phyloP scores from a whole-genome alignment of 2,888 invertebrate species.

The Oligia strigilis region DNA sequence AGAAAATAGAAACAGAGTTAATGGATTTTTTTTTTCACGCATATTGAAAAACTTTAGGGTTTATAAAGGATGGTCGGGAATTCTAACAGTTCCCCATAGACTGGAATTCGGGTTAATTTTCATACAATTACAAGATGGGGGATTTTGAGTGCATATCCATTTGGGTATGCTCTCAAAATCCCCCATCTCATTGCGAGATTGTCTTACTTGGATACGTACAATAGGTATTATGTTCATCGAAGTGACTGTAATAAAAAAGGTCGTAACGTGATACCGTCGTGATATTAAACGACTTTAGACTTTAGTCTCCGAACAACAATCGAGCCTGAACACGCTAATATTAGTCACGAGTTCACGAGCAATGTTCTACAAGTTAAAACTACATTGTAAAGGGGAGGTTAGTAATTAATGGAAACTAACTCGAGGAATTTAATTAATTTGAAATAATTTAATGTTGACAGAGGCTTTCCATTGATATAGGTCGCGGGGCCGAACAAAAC shows the following conservation, averaged over 20 bases:
- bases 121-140: too few relatives aligned
- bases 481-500: slow-evolving; percentile 58
- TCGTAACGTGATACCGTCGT: background rate
- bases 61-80: background rate
- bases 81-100: slow-evolving; percentile 4
- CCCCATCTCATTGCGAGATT: background rate
- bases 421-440: slow-evolving; percentile 73
- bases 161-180: background rate
- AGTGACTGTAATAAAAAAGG: background rate
- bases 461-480: slow-evolving; percentile 65
- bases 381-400: slow-evolving; percentile 33
- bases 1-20: background rate
- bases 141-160: too few relatives aligned
- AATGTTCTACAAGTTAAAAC: slow-evolving; percentile 40
- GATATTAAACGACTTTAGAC: slow-evolving; percentile 1
- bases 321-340: background rate
- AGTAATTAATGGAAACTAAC: slow-evolving; percentile 66
- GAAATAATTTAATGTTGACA: slow-evolving; percentile 73
- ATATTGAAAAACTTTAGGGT: slow-evolving; percentile 26
- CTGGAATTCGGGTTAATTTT: background rate
- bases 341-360: slow-evolving; percentile 9
- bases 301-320: slow-evolving; percentile 7
- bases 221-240: background rate
- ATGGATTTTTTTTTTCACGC: slow-evolving; percentile 7
- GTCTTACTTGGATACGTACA: background rate